These are phyloP conservation scores for Hylaeus volcanicus DNA, from an alignment of 1,140 invertebrate species.

Conservation along the genomic window DNA sequence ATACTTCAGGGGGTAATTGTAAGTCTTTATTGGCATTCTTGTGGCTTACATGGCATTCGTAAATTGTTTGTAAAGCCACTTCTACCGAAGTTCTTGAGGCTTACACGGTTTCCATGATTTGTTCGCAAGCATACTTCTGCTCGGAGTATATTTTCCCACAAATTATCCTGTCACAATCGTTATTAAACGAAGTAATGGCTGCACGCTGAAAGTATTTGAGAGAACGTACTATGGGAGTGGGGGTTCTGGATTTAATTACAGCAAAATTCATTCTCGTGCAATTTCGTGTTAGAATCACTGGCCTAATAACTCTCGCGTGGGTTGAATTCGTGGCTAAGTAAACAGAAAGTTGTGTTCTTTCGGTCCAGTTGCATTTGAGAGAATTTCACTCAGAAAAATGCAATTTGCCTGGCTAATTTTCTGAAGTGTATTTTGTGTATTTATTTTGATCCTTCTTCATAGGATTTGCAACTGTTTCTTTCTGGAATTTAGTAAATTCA, in stretches of 20 bases:
- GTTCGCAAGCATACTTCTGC: not conserved
- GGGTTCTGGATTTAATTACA: conserved; percentile 26
- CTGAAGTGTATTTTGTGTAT: too few species aligned
- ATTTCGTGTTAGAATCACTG: not conserved
- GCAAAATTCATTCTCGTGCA: conserved; percentile 22
- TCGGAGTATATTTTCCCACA: conserved; percentile 16
- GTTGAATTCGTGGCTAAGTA: not conserved
- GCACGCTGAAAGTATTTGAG: conserved; percentile 17
- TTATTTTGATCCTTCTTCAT: too few species aligned
- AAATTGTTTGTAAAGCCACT: not conserved
- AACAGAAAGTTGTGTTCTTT: not conserved
- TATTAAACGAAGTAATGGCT: conserved; percentile 31
- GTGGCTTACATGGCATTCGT: not conserved
- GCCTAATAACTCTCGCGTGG: not conserved
- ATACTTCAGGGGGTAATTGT: not conserved
- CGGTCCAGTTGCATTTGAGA: too few species aligned
- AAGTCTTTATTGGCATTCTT: conserved; percentile 16
- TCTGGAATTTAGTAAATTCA: too few species aligned
- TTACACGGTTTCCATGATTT: not conserved
- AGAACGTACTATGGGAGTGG: conserved; percentile 19
- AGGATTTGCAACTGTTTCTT: too few species aligned
- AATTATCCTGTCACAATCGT: conserved; percentile 37
- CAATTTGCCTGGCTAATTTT: too few species aligned
- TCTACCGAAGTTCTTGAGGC: not conserved
- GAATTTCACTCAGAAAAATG: too few species aligned